A percentile compares a stretch with the other conserved stretches of the same genome.
Conservation (phyloP, 92 coral and sea anemone genomes). For the Galaxea fascicularis region DNA sequence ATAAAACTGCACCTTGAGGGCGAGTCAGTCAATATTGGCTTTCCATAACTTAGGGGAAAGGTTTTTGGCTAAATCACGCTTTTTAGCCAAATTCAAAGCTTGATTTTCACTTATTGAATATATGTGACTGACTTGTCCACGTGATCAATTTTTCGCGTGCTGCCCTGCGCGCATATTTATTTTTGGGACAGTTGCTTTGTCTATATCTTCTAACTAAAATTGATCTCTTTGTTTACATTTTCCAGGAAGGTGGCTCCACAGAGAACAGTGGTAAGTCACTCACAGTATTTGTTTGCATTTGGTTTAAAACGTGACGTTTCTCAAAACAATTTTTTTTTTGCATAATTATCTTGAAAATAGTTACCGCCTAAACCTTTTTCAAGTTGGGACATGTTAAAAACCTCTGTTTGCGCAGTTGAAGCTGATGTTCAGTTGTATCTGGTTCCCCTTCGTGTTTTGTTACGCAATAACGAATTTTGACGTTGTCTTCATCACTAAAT, state of each 20-base stretch:
- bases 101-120: no score
- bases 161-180: neutral
- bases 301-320: neutral
- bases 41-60: neutral
- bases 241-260: constrained; percentile 77
- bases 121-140: constrained; percentile 15
- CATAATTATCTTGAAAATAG: no score
- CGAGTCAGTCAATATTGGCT: no score
- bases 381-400: no score
- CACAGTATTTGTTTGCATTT: neutral
- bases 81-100: no score
- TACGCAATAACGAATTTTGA: no score
- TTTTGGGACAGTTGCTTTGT: no score
- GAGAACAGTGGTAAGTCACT: constrained; percentile 56
- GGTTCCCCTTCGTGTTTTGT: no score
- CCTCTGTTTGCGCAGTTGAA: no score
- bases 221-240: neutral
- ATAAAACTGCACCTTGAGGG: no score
- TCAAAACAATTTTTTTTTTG: neutral
- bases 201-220: neutral
- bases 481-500: neutral
- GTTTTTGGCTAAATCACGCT: neutral
- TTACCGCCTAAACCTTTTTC: no score
- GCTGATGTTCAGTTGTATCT: no score
- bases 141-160: neutral